phyloP scores from a whole-genome alignment of 2,797 vertebrate genomes.

The Salarias fasciatus region DNA sequence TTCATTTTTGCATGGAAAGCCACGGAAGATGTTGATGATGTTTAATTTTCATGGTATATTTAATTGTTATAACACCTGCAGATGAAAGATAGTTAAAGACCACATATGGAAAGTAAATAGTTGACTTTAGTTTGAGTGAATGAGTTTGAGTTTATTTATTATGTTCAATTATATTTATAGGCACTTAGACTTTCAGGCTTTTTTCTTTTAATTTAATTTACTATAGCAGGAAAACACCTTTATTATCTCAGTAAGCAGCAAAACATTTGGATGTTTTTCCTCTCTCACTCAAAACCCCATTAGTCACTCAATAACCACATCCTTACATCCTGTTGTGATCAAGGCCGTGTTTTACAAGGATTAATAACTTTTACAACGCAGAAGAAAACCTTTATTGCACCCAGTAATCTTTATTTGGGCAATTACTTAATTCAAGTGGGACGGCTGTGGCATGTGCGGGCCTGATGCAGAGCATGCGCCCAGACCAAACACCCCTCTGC shows the following conservation, averaged over 20 bases:
- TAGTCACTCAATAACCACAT: slow-evolving; percentile 39
- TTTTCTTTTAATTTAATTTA: slow-evolving; percentile 14
- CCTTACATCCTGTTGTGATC: slow-evolving; percentile 36
- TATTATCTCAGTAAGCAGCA: slow-evolving; percentile 6
- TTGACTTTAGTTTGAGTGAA: too few relatives aligned
- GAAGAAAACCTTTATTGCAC: slow-evolving; percentile 16
- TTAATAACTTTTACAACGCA: slow-evolving; percentile 4
- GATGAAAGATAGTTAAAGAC: slow-evolving; percentile 56
- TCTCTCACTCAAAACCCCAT: slow-evolving; percentile 31
- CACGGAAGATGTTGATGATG: slow-evolving; percentile 34
- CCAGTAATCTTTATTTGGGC: slow-evolving; percentile 32
- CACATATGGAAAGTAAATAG: too few relatives aligned
- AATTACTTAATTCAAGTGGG: slow-evolving; percentile 16
- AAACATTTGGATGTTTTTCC: slow-evolving; percentile 17
- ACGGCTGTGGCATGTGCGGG: slow-evolving; percentile 21
- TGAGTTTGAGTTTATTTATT: too few relatives aligned
- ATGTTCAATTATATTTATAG: too few relatives aligned
- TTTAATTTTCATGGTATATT: slow-evolving; percentile 39
- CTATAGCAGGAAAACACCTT: slow-evolving; percentile 15
- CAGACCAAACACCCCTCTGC: slow-evolving; percentile 41
- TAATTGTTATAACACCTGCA: slow-evolving; percentile 62
- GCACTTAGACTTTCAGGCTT: too few relatives aligned
- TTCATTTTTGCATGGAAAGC: slow-evolving; percentile 49
- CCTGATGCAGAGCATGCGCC: slow-evolving; percentile 30
- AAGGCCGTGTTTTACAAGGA: slow-evolving; percentile 30